Evolutionary conservation across 2,113 vertebrate species (phyloP).

Genomic region (Morphnarchus princeps): DNA sequence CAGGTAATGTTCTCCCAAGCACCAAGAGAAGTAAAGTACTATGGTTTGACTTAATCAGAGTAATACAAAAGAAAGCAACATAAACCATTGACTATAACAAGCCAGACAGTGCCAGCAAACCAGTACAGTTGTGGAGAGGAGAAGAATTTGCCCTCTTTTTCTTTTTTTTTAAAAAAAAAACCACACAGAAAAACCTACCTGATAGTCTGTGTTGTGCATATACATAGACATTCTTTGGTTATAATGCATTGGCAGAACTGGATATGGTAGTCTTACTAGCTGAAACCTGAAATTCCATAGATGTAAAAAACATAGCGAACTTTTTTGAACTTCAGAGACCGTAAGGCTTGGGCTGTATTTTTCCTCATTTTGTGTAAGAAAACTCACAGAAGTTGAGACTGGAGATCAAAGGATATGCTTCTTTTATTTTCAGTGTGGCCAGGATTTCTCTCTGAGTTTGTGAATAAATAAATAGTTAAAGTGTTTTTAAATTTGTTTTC

Average conservation of each 20-base stretch:
- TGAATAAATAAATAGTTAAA: not conserved
- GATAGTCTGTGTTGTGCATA: not conserved
- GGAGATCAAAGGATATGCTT: not conserved
- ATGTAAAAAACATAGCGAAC: not conserved
- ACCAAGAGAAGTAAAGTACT: not conserved
- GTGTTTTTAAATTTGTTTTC: not conserved
- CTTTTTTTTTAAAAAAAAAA: too few species aligned
- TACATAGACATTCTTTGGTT: not conserved
- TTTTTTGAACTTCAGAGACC: not conserved
- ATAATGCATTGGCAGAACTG: not conserved
- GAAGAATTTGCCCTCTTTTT: not conserved
- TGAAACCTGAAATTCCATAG: not conserved
- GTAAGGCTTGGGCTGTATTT: not conserved
- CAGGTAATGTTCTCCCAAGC: not conserved
- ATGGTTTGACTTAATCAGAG: not conserved
- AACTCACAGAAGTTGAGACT: not conserved
- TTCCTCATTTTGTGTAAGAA: not conserved
- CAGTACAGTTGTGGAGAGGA: not conserved
- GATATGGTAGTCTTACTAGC: not conserved
- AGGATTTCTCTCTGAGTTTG: not conserved
- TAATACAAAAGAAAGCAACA: not conserved
- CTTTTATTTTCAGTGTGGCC: not conserved
- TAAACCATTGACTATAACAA: not conserved
- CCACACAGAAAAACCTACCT: fast-evolving
- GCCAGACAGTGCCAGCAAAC: not conserved